Percentiles rank a stretch among this genome's conserved stretches.
Evolutionary conservation across 64 coral and sea anemone genomes (phyloP).

Genomic region (Cladopsammia gracilis): DNA sequence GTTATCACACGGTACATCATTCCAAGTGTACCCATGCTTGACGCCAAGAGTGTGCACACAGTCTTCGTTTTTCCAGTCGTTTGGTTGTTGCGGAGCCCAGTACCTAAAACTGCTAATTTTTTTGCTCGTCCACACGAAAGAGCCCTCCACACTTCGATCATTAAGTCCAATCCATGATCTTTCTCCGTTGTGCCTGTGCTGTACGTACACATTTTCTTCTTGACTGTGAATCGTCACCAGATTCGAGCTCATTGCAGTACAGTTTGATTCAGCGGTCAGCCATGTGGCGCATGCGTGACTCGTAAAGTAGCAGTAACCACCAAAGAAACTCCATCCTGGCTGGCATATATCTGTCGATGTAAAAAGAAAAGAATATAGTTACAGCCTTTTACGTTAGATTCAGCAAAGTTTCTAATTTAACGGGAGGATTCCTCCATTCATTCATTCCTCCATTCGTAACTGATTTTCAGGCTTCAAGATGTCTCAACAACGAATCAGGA

Average conservation of each 20-base stretch:
- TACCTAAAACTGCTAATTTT: slow-evolving; percentile 52
- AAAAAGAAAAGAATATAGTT: no score
- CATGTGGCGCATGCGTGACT: slow-evolving; percentile 42
- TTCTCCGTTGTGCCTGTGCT: slow-evolving; percentile 34
- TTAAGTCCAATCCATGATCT: slow-evolving; percentile 52
- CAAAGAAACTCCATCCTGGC: slow-evolving; percentile 71
- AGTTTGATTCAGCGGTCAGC: slow-evolving; percentile 16
- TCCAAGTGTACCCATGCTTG: slow-evolving; percentile 19
- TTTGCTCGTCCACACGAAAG: slow-evolving; percentile 42
- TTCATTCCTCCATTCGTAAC: no score
- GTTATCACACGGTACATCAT: slow-evolving; percentile 27
- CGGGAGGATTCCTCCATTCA: no score
- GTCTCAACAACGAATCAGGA: no score
- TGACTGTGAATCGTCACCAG: slow-evolving; percentile 30
- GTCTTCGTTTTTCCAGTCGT: slow-evolving; percentile 18
- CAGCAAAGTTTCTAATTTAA: no score
- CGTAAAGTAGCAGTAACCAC: slow-evolving; percentile 36
- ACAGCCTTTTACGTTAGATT: no score
- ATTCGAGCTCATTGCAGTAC: not conserved
- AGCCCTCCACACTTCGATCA: slow-evolving; percentile 28
- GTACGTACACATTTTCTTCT: slow-evolving; percentile 62
- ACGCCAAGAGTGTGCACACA: slow-evolving; percentile 57
- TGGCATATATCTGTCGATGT: slow-evolving; percentile 50
- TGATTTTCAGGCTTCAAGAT: no score
- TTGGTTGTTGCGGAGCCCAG: slow-evolving; percentile 39